Evolutionary conservation across 2,113 vertebrate species (phyloP).

Genomic region (Podocnemis expansa): DNA sequence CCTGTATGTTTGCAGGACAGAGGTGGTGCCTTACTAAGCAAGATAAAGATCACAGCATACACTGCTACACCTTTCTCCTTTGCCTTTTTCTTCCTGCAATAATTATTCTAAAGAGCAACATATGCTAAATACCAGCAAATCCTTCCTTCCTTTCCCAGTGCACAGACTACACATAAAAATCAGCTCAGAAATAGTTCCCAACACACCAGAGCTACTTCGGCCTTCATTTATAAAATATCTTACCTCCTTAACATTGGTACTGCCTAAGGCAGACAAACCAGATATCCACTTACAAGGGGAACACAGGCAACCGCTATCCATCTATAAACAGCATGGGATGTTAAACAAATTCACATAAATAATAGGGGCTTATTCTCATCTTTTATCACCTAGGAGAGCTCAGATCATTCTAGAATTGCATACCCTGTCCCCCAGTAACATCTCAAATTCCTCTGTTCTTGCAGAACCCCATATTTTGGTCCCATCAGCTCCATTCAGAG

Average conservation of each 20-base stretch:
- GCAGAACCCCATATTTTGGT: neutral
- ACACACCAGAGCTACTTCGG: neutral
- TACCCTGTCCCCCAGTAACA: neutral
- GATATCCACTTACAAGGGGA: neutral
- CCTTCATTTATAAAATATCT: neutral
- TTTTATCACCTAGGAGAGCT: neutral
- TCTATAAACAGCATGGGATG: neutral
- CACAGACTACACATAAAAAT: neutral
- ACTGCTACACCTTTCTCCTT: neutral
- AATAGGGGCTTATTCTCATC: rapidly evolving
- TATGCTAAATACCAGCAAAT: neutral
- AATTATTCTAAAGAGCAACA: neutral
- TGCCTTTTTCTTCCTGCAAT: neutral
- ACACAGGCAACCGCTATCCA: too few relatives aligned
- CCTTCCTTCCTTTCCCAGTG: rapidly evolving
- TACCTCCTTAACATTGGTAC: neutral
- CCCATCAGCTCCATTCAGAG: neutral
- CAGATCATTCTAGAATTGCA: neutral
- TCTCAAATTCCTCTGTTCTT: neutral
- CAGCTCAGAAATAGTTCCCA: rapidly evolving
- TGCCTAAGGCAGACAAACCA: neutral
- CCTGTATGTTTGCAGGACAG: neutral
- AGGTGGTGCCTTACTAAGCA: neutral
- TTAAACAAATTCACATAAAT: rapidly evolving
- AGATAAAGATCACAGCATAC: neutral